phyloP scores from a whole-genome alignment of 2,113 vertebrate genomes.

The Triplophysa tibetana region DNA sequence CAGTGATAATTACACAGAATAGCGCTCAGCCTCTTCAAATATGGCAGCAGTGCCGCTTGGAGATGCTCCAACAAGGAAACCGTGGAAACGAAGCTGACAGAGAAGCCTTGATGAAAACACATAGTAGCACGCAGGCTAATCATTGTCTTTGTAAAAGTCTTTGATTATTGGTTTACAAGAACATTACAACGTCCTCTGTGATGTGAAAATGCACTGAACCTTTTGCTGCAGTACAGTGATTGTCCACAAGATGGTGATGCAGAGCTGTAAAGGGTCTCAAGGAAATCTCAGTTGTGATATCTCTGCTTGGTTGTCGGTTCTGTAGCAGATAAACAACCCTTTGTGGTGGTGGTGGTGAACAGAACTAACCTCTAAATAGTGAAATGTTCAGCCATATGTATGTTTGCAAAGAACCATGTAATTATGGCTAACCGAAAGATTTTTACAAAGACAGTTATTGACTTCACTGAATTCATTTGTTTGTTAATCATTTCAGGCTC shows the following conservation, averaged over 20 bases:
- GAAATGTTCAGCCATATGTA: background rate
- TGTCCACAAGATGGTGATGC: slow-evolving; percentile 50
- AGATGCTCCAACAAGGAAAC: slow-evolving; percentile 28
- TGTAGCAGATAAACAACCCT: slow-evolving; percentile 4
- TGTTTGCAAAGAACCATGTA: too few species aligned
- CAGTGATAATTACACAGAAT: slow-evolving; percentile 48
- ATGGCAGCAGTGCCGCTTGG: slow-evolving; percentile 38
- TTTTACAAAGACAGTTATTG: background rate
- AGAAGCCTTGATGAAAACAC: slow-evolving; percentile 32
- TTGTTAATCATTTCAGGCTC: too few species aligned
- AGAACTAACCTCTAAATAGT: background rate
- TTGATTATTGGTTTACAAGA: slow-evolving; percentile 41
- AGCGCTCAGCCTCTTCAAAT: slow-evolving; percentile 44
- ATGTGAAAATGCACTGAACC: background rate
- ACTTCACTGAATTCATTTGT: background rate
- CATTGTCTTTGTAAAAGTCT: slow-evolving; percentile 31
- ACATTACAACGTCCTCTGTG: slow-evolving; percentile 38
- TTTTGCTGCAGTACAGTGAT: background rate
- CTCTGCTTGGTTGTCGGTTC: background rate
- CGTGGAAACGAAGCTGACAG: slow-evolving; percentile 21
- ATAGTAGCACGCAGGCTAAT: slow-evolving; percentile 29
- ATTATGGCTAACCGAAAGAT: too few species aligned
- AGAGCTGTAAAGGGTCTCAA: slow-evolving; percentile 23
- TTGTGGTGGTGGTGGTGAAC: background rate
- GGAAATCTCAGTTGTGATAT: background rate